Percentiles rank a stretch among this genome's conserved stretches.
Conservation (phyloP, 2,888 invertebrate species). For the Cosmia pyralina region DNA sequence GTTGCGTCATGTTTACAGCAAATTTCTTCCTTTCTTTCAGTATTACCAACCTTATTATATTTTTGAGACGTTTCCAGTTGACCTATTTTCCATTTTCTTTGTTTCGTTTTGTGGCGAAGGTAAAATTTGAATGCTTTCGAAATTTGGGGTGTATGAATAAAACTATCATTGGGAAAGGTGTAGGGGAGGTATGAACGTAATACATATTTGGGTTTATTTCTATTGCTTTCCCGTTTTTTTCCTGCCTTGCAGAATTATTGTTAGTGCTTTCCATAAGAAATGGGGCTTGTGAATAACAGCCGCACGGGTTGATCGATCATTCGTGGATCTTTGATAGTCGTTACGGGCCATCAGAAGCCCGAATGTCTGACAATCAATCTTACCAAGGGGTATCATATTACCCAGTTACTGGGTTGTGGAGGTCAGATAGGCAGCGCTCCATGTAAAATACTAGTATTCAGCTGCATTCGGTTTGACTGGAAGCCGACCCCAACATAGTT, state of each 20-base stretch:
- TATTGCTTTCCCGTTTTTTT: background rate
- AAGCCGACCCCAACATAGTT: no score
- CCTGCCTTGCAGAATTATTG: background rate
- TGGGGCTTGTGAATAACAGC: no score
- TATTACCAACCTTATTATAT: constrained; percentile 45
- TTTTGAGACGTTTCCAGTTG: constrained; percentile 35
- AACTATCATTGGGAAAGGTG: constrained; percentile 1
- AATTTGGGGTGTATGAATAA: constrained; percentile 25
- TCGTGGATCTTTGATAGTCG: no score
- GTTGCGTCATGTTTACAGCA: no score
- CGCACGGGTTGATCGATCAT: no score
- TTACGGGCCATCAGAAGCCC: no score
- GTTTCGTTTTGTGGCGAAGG: constrained; percentile 23
- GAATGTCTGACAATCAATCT: no score
- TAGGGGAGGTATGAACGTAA: background rate
- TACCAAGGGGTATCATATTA: no score
- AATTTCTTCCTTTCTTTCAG: background rate
- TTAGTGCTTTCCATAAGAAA: background rate
- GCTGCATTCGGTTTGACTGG: no score
- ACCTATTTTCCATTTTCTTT: constrained; percentile 39
- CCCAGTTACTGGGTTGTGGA: no score
- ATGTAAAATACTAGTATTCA: no score
- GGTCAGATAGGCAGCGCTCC: no score
- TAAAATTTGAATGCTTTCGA: constrained; percentile 11
- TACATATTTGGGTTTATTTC: constrained; percentile 4